Conservation (phyloP, 2,797 vertebrate species). For the Catharus ustulatus region DNA sequence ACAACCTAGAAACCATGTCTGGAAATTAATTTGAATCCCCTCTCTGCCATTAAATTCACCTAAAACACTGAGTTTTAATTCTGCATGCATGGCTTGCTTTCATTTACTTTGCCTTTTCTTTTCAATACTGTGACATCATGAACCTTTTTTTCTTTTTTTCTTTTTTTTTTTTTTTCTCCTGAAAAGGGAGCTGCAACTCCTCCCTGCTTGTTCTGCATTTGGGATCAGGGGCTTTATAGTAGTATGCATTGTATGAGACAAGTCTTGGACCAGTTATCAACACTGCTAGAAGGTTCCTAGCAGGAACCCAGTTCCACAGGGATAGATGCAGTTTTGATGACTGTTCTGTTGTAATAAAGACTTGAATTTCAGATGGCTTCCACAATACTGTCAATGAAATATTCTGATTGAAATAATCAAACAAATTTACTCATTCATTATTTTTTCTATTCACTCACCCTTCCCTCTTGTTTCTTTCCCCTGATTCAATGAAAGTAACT, state of each 20-base stretch:
- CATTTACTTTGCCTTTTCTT: neutral
- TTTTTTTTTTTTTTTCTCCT: neutral
- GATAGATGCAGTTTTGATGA: neutral
- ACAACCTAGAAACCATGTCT: neutral
- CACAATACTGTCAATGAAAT: neutral
- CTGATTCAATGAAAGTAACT: neutral
- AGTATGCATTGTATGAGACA: neutral
- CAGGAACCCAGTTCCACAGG: neutral
- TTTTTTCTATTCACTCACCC: neutral
- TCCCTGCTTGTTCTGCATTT: neutral
- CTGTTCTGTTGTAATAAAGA: neutral
- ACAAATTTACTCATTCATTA: neutral
- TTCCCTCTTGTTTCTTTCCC: neutral
- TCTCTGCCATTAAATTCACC: neutral
- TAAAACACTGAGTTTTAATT: neutral
- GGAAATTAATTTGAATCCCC: neutral
- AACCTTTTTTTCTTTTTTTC: neutral
- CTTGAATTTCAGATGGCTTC: neutral
- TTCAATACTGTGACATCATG: neutral
- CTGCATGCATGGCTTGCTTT: neutral
- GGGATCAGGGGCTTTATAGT: neutral
- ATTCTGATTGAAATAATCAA: neutral
- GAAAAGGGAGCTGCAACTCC: neutral
- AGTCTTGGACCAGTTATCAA: neutral
- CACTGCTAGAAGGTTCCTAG: neutral